Evolutionary conservation across 2,797 vertebrate species (phyloP).

Genomic region (Borostomias antarcticus): DNA sequence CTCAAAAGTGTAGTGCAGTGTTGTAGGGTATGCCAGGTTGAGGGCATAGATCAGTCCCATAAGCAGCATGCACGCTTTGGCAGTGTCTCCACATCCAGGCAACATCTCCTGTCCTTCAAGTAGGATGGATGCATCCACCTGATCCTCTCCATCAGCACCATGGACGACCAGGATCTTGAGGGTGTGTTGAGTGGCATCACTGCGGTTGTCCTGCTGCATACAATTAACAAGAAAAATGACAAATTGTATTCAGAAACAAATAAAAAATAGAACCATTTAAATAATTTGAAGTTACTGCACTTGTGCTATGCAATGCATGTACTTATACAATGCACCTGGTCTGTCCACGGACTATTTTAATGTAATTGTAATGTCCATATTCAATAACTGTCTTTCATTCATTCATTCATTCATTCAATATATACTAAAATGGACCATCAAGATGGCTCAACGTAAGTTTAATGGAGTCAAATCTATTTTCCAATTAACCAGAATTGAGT

Average conservation of each 20-base stretch:
- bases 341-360: too few species aligned
- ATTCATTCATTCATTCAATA: too few species aligned
- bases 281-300: too few species aligned
- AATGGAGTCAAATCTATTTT: neutral
- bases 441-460: too few species aligned
- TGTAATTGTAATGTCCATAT: too few species aligned
- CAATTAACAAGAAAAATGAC: constrained; percentile 21
- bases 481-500: constrained; percentile 10
- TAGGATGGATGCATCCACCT: constrained; percentile 32
- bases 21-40: constrained; percentile 27
- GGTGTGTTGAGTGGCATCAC: constrained; percentile 27
- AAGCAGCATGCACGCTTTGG: constrained; percentile 26
- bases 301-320: too few species aligned
- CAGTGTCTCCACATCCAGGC: constrained; percentile 20
- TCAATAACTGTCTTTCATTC: too few species aligned
- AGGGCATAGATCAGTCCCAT: constrained; percentile 34
- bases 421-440: neutral
- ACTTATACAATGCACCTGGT: too few species aligned
- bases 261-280: neutral
- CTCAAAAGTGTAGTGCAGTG: constrained; percentile 26
- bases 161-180: constrained; percentile 35
- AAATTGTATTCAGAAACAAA: too few species aligned
- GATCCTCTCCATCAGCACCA: constrained; percentile 32
- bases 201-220: constrained; percentile 33
- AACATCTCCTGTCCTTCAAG: constrained; percentile 29